phyloP scores from a whole-genome alignment of 2,888 invertebrate genomes.

The Spicauda simplicius region DNA sequence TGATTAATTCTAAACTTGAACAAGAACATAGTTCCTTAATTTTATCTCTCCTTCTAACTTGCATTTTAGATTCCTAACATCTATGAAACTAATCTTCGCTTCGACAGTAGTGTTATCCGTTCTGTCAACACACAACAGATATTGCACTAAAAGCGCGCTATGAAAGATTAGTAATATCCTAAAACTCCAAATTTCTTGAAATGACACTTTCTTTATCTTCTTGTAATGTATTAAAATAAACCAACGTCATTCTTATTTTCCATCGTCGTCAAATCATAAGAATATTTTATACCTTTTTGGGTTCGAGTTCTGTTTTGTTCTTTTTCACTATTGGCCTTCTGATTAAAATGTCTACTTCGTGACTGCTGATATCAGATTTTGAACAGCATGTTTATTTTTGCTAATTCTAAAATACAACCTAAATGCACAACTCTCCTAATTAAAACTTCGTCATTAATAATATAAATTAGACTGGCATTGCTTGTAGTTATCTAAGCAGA shows the following conservation, averaged over 20 bases:
- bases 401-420: slow-evolving; percentile 44
- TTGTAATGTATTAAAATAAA: slow-evolving; percentile 77
- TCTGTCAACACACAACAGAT: slow-evolving; percentile 66
- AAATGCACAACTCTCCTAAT: slow-evolving; percentile 68
- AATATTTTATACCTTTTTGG: slow-evolving; percentile 47
- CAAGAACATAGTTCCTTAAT: slow-evolving; percentile 64
- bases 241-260: slow-evolving; percentile 44
- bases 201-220: slow-evolving; percentile 39
- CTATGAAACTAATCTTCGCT: slow-evolving; percentile 50
- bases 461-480: slow-evolving; percentile 62
- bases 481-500: slow-evolving; percentile 71
- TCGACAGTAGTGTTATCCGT: slow-evolving; percentile 47
- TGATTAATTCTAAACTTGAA: slow-evolving; percentile 54
- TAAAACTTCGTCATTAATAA: slow-evolving; percentile 48
- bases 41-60: slow-evolving; percentile 62
- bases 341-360: slow-evolving; percentile 34
- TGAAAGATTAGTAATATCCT: slow-evolving; percentile 37
- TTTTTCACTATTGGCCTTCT: slow-evolving; percentile 53
- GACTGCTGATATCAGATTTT: slow-evolving; percentile 56
- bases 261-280: slow-evolving; percentile 49
- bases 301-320: slow-evolving; percentile 48
- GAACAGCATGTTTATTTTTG: slow-evolving; percentile 56
- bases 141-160: slow-evolving; percentile 66
- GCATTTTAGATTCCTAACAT: slow-evolving; percentile 62
- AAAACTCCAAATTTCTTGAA: slow-evolving; percentile 11